Evolutionary conservation across 64 coral and sea anemone species (phyloP).

Genomic region (Porites australiensis): DNA sequence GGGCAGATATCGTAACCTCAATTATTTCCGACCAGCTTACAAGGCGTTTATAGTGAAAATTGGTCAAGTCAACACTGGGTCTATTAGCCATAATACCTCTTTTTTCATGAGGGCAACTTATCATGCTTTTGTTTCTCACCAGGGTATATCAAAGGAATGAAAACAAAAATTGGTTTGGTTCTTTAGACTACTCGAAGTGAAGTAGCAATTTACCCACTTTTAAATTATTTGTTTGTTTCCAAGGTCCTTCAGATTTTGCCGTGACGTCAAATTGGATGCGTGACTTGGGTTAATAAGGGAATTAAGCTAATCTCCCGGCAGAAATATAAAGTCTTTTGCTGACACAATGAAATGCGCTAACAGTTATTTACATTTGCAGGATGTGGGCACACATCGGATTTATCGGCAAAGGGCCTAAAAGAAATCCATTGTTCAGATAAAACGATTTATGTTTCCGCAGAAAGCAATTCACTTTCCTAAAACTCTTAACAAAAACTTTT

Average conservation of each 20-base stretch:
- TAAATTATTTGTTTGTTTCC: constrained; percentile 56
- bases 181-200: background rate
- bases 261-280: constrained; percentile 35
- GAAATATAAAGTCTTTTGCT: constrained; percentile 29
- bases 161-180: background rate
- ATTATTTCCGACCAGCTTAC: constrained; percentile 19
- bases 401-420: constrained; percentile 32
- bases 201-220: constrained; percentile 22
- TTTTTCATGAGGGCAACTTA: no score
- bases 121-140: no score
- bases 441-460: constrained; percentile 64
- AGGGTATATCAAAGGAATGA: background rate
- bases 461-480: constrained; percentile 36
- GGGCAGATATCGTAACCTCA: constrained; percentile 7
- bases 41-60: background rate
- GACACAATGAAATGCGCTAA: constrained; percentile 52
- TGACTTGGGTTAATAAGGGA: constrained; percentile 35
- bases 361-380: constrained; percentile 36
- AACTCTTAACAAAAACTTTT: constrained; percentile 5
- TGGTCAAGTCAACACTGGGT: background rate
- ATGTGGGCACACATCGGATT: constrained; percentile 21
- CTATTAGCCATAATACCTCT: no score
- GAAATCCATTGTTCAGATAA: constrained; percentile 37
- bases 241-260: background rate
- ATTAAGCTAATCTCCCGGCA: constrained; percentile 40